Conservation (phyloP, 2,113 vertebrate genomes). For the Semicossyphus pulcher region DNA sequence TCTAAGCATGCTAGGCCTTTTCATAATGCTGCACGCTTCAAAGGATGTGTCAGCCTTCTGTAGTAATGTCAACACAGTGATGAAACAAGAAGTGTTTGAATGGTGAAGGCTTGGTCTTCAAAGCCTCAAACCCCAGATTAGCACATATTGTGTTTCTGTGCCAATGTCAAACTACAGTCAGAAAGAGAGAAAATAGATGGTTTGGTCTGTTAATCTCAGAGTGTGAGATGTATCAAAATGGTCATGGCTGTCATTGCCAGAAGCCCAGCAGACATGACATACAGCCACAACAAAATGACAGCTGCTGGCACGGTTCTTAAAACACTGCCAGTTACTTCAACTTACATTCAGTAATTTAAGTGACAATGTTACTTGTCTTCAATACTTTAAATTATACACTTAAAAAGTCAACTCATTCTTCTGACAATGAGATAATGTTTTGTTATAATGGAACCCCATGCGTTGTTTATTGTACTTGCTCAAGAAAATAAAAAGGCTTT, state of each 20-base stretch:
- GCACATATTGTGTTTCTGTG: slow-evolving; percentile 67
- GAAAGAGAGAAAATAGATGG: slow-evolving; percentile 9
- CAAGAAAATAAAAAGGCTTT: no score
- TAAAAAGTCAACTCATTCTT: not conserved
- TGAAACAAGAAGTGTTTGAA: slow-evolving; percentile 67
- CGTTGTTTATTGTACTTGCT: no score
- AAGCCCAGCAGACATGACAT: slow-evolving; percentile 28
- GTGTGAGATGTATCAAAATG: slow-evolving; percentile 36
- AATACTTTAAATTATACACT: no score
- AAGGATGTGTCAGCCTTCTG: slow-evolving; percentile 71
- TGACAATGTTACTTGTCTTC: not conserved
- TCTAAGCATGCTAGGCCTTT: slow-evolving; percentile 45
- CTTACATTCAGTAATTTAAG: slow-evolving; percentile 15
- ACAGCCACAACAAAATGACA: slow-evolving; percentile 21
- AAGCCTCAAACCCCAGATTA: slow-evolving; percentile 52
- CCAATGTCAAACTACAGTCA: slow-evolving; percentile 44
- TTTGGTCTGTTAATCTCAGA: slow-evolving; percentile 60
- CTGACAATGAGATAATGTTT: not conserved
- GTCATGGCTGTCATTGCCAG: slow-evolving; percentile 43
- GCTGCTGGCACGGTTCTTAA: slow-evolving; percentile 20
- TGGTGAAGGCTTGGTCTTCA: slow-evolving; percentile 64
- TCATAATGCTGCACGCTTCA: slow-evolving; percentile 61
- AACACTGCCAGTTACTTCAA: slow-evolving; percentile 17
- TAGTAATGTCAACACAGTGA: slow-evolving; percentile 72
- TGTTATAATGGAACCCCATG: slow-evolving; percentile 7